Base-by-base conservation (phyloP, 2,888 invertebrate genomes). In the Arctia plantaginis region DNA sequence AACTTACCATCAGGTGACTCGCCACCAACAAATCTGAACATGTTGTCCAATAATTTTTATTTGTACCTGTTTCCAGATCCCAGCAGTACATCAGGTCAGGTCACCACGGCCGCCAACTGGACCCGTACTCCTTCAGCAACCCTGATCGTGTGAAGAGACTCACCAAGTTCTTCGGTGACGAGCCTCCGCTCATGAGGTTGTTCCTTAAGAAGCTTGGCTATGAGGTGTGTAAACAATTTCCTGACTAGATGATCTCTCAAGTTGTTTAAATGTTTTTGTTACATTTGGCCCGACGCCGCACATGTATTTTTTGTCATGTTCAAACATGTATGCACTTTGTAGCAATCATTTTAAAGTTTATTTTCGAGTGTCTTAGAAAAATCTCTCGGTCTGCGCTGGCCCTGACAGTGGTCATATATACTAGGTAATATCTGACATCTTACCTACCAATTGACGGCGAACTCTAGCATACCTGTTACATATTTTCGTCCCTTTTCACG, bases 81-180 rank as follows among this genome's bases (percentile, higher is more conserved):
- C 97, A 97, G 87, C 97, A 97, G 64, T 96, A 97, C 85, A 96
- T 97, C 27, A 92, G 97, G 0, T 91, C 93, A 0, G 91, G 96
- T 67, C 85, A 95, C 87, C 89, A 93, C 66, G 82, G 83, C 80
- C 88, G 96, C 0, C 93, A 92, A 77, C 79, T 93, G 30, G 97
- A 97, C 88, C 95, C 97, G 67, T 97, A 97, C 84, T 97, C 97
- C 72, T 96, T 98, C 87, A 98, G 98, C 82, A 98, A 98, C 93
- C 98, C 98, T 0, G 97, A 97, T 80, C 96, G 98, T 78, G 98
- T 99, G 33, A 98, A 98, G 91, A 97, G 99, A 86, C 96, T 99
- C 81, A 98, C 98, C 76, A 98, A 98, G 96, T 99, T 99, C 96
- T 99, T 99, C 95, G 99, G 99, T 41, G 98, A 98, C 91, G 99